Base-by-base conservation (phyloP, 2,888 invertebrate species). In the Bimastos eiseni region DNA sequence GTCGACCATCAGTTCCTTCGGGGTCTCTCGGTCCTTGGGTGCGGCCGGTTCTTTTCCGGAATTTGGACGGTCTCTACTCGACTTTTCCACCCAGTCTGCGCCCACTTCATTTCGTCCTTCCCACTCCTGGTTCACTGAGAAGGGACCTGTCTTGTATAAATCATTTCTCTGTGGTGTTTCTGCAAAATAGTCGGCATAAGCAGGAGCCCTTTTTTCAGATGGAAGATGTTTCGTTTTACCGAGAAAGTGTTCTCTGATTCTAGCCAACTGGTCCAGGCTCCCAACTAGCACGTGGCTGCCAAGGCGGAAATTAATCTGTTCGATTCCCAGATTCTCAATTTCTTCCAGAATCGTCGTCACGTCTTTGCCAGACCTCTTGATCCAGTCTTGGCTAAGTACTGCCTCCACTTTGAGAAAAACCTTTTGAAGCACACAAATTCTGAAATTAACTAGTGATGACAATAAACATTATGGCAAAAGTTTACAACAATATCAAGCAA, bases 1-100 rank as follows among this genome's bases (percentile, higher is more conserved):
- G 37, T 86, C 86, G 13, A 86, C 86, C 86, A 86, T 86, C n/a
- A 86, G 86, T 24, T 86, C 86, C n/a, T 34, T 70, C 1, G 70
- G 24, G 36, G 36, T 36, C 36, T 34, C 24, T 19, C 17, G 86
- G 36, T 19, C 24, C 17, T 86, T 86, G 17, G 30, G 33, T 24
- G 8, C 70, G 13, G 4, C 8, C 17, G 70, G 70, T 70, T 70
- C n/a, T 30, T 70, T 70, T n/a, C 70, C 70, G 8, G 70, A n/a
- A n/a, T n/a, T 70, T 17, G n/a, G 70, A 70, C 30, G 70, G 70
- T n/a, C n/a, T 11, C 17, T 70, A 0, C n/a, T 70, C n/a, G n/a
- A n/a, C 70, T n/a, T 4, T 11, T 36, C 34, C 37, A 19, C 37
- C 86, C 24, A 13, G 86, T 13, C 36, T 86, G 86, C 6, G 36